A percentile compares a stretch with the other conserved stretches of the same genome.
Evolutionary conservation across 2,113 vertebrate genomes (phyloP).

Genomic region (Aspiorhynchus laticeps): DNA sequence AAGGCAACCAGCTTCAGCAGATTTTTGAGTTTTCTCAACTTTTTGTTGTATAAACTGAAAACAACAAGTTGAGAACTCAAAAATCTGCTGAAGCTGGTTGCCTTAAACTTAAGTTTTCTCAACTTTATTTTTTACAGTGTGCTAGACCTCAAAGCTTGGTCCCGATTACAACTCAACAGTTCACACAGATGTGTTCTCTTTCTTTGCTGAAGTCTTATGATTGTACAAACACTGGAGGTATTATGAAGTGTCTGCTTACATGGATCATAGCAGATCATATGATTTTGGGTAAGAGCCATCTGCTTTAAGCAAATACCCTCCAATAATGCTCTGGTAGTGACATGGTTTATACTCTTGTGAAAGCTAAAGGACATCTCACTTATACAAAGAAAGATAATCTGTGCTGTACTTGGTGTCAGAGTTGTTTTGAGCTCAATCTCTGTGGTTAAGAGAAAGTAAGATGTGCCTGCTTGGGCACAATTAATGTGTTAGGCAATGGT

Average conservation of each 20-base stretch:
- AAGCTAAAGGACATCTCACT: not conserved
- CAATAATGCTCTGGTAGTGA: not conserved
- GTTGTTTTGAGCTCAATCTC: not conserved
- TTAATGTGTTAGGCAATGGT: not conserved
- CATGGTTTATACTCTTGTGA: not conserved
- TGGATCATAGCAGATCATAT: slow-evolving; percentile 50
- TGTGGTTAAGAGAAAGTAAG: not conserved
- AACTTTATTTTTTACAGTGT: no score
- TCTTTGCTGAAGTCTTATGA: slow-evolving; percentile 59
- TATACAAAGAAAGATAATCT: not conserved
- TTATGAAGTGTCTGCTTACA: slow-evolving; percentile 56
- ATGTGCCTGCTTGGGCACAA: not conserved
- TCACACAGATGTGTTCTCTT: not conserved
- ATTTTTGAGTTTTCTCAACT: no score
- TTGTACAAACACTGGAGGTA: slow-evolving; percentile 57
- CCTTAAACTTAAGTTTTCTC: no score
- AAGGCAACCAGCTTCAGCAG: no score
- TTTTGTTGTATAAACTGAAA: no score
- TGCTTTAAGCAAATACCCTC: not conserved
- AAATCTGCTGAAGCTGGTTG: no score
- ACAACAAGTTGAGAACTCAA: no score
- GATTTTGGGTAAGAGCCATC: slow-evolving; percentile 44
- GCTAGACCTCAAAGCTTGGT: not conserved
- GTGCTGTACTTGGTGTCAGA: not conserved
- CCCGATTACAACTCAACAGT: not conserved